Evolutionary conservation across 2,888 invertebrate species (phyloP).

Genomic region (Sphaerophoria taeniata): DNA sequence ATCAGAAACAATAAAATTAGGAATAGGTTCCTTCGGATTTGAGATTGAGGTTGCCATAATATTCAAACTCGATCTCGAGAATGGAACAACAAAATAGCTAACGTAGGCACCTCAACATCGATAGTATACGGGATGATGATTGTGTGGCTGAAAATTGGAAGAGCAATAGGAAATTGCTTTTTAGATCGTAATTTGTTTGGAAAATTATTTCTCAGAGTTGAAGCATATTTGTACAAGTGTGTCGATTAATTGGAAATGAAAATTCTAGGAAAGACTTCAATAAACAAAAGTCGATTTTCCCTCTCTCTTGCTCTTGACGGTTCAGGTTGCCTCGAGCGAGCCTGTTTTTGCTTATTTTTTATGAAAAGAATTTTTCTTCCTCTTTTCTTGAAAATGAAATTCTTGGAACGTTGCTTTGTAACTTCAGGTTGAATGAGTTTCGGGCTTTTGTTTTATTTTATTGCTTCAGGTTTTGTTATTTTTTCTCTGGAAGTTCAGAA

Average conservation of each 20-base stretch:
- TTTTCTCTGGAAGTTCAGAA: no score
- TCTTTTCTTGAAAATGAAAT: no score
- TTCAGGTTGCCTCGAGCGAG: no score
- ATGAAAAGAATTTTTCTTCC: no score
- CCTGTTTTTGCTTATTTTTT: background rate
- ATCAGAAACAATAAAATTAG: constrained; percentile 54
- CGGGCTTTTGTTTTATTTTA: background rate
- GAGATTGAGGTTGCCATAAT: background rate
- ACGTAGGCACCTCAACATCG: background rate
- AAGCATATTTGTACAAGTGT: constrained; percentile 29
- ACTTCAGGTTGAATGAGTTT: background rate
- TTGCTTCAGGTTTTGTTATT: no score
- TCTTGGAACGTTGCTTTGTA: no score
- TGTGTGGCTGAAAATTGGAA: background rate
- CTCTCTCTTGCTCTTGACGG: no score
- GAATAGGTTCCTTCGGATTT: constrained; percentile 4
- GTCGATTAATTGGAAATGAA: constrained; percentile 61
- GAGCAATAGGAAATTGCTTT: constrained; percentile 47
- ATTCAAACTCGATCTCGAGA: no score
- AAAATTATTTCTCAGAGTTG: constrained; percentile 36
- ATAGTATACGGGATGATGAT: background rate
- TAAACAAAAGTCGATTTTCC: constrained; percentile 46
- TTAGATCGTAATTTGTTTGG: constrained; percentile 43
- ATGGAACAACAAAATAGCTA: no score
- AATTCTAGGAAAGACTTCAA: constrained; percentile 33